Percentiles rank a stretch among this genome's conserved stretches.
Conservation (phyloP, 2,797 vertebrate genomes). For the Chlorospingus flavigularis region DNA sequence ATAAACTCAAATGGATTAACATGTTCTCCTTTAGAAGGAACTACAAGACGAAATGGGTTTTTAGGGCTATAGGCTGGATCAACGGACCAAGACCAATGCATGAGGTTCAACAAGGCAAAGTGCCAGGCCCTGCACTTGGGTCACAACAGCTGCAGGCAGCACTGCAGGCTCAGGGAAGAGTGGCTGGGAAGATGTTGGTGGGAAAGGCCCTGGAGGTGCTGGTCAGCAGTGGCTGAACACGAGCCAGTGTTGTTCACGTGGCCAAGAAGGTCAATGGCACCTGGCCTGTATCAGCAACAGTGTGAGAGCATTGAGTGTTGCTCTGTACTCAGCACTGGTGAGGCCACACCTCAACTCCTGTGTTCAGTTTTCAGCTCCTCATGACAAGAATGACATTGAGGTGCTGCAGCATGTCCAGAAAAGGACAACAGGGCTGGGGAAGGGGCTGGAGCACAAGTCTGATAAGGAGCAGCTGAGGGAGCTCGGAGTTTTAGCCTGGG, state of each 20-base stretch:
- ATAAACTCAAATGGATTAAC: neutral
- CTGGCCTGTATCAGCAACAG: neutral
- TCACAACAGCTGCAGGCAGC: neutral
- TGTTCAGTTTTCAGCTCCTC: neutral
- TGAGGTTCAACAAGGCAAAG: neutral
- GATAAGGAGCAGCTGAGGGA: neutral
- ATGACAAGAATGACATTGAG: neutral
- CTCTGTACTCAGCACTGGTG: neutral
- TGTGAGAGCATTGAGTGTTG: neutral
- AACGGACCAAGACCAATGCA: neutral
- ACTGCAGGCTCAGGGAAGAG: too few species aligned
- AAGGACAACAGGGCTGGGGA: neutral
- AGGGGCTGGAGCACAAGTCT: neutral
- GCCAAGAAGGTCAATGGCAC: neutral
- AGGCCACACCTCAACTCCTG: neutral
- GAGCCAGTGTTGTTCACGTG: neutral
- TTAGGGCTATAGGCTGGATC: neutral
- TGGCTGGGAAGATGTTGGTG: neutral
- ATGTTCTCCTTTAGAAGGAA: neutral
- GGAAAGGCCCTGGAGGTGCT: neutral
- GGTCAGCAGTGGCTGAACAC: neutral
- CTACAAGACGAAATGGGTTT: neutral
- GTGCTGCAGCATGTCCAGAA: neutral
- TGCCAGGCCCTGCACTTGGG: neutral
- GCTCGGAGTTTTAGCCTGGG: fast-evolving